Base-by-base conservation (phyloP, 2,888 invertebrate species). In the Cryptocheilus praepositus region DNA sequence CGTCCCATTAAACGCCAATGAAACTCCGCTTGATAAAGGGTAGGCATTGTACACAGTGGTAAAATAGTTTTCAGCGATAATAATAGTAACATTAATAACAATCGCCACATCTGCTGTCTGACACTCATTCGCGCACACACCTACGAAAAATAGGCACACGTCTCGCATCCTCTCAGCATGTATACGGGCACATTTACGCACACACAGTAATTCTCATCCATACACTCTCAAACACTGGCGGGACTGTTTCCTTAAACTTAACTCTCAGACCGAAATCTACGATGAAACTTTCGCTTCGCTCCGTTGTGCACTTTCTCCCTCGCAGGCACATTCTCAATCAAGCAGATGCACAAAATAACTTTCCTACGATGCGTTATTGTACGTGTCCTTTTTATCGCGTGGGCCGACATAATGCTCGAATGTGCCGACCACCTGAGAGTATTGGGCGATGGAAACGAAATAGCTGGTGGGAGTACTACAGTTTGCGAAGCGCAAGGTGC, bases 31-130 rank as follows among this genome's bases (percentile, higher is more conserved):
- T 36, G 36, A 36, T 11, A 7, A 36, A 36, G 36, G 36, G 36
- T 36, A 36, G 36, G 36, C 36, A 36, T 36, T 7, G 36, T 36
- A 36, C 3, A 25, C 25, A 25, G 25, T 25, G 25, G 25, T 36
- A 36, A 36, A 36, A 36, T 7, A 36, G 7, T 36, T 36, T 36
- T 36, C 36, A 36, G 36, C 36, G 18, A 11, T 11, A 36, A 36
- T 11, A 45, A 22, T 57, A 57, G 45, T 45, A 19, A 68, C 65
- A 62, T 60, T 71, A 74, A 74, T 74, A 74, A 72, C 66, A 66
- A 60, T 69, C 60, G 73, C 64, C 65, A 44, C 36, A 44, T 7
- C 46, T 61, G 43, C 22, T 54, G 57, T 7, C 36, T 36, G 36
- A 36, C 36, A 1, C 36, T 36, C 36, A 62, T 36, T 57, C 65